Evolutionary conservation across 1,140 invertebrate species (phyloP).

Genomic region (Palaemon carinicauda): DNA sequence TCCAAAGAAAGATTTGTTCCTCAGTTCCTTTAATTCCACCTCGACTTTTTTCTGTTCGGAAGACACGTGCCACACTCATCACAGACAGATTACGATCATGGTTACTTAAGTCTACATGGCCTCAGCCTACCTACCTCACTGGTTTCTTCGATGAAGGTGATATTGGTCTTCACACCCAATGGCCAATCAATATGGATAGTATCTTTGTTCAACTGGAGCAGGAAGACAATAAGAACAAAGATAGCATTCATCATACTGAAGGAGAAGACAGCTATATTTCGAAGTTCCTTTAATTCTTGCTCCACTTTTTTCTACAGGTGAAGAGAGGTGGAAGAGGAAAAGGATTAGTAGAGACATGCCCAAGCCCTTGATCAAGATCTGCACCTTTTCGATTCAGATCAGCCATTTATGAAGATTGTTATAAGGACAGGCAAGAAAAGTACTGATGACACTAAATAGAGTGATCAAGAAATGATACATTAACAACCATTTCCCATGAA

Average conservation of each 20-base stretch:
- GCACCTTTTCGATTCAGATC: background rate
- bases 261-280: conserved; percentile 92
- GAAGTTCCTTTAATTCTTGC: conserved; percentile 88
- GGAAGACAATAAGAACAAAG: conserved; percentile 97
- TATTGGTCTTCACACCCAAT: conserved; percentile 91
- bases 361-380: background rate
- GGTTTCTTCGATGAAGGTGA: conserved; percentile 85
- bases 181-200: conserved; percentile 92
- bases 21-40: conserved; percentile 86
- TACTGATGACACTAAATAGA: too few relatives aligned
- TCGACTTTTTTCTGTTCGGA: conserved; percentile 81
- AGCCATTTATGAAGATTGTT: too few relatives aligned
- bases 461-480: too few relatives aligned
- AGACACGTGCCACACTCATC: conserved; percentile 40
- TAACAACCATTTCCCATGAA: too few relatives aligned
- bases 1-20: conserved; percentile 96
- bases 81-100: conserved; percentile 14
- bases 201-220: conserved; percentile 96
- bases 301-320: conserved; percentile 80
- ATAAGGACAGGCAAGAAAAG: too few relatives aligned
- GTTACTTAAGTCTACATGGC: background rate
- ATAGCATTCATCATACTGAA: conserved; percentile 98
- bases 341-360: conserved; percentile 38
- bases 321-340: conserved; percentile 37
- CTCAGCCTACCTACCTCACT: conserved; percentile 81